These are phyloP conservation scores for Pangasius larnaudii DNA, from an alignment of 2,797 vertebrate genomes.

Conservation along the genomic window DNA sequence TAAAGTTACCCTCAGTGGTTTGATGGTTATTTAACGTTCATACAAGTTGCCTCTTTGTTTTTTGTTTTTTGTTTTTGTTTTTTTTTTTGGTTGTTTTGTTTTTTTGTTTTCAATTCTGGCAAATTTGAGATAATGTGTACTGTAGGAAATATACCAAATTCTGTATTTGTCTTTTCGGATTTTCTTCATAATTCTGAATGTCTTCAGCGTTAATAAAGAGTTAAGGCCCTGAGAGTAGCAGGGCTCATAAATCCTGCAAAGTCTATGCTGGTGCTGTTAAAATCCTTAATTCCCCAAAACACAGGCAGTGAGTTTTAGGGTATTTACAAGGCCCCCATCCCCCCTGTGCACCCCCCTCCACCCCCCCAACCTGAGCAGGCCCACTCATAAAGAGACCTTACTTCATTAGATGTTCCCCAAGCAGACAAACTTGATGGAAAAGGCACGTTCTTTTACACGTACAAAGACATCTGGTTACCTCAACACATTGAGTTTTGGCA, in stretches of 20 bases:
- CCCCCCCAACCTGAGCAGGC: constrained; percentile 37
- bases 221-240: background rate
- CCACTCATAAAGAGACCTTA: constrained; percentile 53
- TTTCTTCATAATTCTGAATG: background rate
- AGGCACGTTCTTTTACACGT: constrained; percentile 7
- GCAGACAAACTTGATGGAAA: constrained; percentile 44
- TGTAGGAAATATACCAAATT: background rate
- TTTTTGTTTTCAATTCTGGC: background rate
- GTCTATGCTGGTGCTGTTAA: constrained; percentile 27
- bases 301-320: constrained; percentile 49
- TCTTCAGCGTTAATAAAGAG: background rate
- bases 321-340: constrained; percentile 60
- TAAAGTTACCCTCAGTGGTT: background rate
- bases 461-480: background rate
- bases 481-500: background rate
- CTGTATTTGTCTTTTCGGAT: background rate
- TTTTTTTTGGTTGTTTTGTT: background rate
- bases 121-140: background rate
- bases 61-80: background rate
- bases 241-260: constrained; percentile 26
- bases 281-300: constrained; percentile 31
- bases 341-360: background rate
- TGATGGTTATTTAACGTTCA: background rate
- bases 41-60: background rate
- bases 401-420: constrained; percentile 43